Percentiles rank a stretch among this genome's conserved stretches.
Evolutionary conservation across 2,113 vertebrate species (phyloP).

Genomic region (Lathamus discolor): DNA sequence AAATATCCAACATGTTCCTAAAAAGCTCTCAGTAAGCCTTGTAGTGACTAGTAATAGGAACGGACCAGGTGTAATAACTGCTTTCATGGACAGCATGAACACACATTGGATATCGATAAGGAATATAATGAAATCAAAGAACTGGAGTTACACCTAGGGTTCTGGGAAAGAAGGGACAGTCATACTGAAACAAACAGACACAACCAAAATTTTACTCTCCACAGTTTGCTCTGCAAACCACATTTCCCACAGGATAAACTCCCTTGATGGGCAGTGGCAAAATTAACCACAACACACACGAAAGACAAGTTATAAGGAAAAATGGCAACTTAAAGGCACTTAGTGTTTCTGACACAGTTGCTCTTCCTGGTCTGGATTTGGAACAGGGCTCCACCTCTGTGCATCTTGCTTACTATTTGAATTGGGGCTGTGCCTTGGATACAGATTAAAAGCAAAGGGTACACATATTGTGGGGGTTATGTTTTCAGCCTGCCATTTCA

Average conservation of each 20-base stretch:
- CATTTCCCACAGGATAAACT: not conserved
- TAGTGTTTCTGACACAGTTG: not conserved
- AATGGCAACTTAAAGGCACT: not conserved
- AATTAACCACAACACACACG: not conserved
- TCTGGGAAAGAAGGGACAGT: not conserved
- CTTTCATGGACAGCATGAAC: not conserved
- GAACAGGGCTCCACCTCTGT: not conserved
- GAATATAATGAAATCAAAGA: not conserved
- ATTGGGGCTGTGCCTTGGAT: not conserved
- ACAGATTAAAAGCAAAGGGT: not conserved
- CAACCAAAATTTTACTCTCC: not conserved
- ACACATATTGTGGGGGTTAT: not conserved
- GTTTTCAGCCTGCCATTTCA: not conserved
- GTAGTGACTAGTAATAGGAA: not conserved
- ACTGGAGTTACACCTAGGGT: not conserved
- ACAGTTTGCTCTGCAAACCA: not conserved
- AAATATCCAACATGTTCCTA: not conserved
- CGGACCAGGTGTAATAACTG: not conserved
- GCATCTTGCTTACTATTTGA: not conserved
- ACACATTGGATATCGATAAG: not conserved
- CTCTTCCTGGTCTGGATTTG: accelerated
- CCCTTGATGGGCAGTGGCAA: not conserved
- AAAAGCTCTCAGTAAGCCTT: not conserved
- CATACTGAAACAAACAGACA: not conserved
- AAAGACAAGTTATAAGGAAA: not conserved